Percentiles rank a stretch among this genome's conserved stretches.
These are phyloP conservation scores for Orthosia incerta DNA, from an alignment of 2,888 invertebrate species.

Conservation along the genomic window DNA sequence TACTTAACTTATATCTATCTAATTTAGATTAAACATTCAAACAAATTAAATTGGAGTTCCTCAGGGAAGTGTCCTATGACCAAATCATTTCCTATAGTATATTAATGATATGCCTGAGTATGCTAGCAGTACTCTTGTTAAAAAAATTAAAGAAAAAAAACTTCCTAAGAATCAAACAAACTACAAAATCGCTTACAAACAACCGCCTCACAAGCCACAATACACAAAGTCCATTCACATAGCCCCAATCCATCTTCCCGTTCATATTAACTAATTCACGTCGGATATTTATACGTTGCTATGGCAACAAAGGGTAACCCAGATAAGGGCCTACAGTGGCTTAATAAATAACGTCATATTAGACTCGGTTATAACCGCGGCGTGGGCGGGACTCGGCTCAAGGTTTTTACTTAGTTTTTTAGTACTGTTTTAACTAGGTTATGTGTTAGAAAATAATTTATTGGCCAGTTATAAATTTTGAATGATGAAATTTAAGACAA, in stretches of 20 bases:
- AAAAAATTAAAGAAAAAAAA: not conserved
- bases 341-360: constrained; percentile 87
- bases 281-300: constrained; percentile 78
- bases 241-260: constrained; percentile 73
- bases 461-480: constrained; percentile 37
- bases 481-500: constrained; percentile 35
- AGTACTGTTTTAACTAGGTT: constrained; percentile 63
- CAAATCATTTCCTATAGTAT: too few relatives aligned
- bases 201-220: constrained; percentile 34
- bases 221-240: constrained; percentile 70
- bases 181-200: constrained; percentile 13
- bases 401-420: constrained; percentile 62
- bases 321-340: constrained; percentile 79
- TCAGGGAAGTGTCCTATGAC: too few relatives aligned
- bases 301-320: constrained; percentile 79
- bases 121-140: too few relatives aligned
- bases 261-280: constrained; percentile 81
- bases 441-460: constrained; percentile 56
- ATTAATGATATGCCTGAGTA: too few relatives aligned
- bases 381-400: constrained; percentile 71
- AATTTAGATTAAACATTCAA: too few relatives aligned
- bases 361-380: constrained; percentile 77
- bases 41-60: too few relatives aligned
- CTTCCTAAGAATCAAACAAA: not conserved
- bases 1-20: too few relatives aligned